Evolutionary conservation across 2,888 invertebrate species (phyloP).

Genomic region (Agonopterix heracliana): DNA sequence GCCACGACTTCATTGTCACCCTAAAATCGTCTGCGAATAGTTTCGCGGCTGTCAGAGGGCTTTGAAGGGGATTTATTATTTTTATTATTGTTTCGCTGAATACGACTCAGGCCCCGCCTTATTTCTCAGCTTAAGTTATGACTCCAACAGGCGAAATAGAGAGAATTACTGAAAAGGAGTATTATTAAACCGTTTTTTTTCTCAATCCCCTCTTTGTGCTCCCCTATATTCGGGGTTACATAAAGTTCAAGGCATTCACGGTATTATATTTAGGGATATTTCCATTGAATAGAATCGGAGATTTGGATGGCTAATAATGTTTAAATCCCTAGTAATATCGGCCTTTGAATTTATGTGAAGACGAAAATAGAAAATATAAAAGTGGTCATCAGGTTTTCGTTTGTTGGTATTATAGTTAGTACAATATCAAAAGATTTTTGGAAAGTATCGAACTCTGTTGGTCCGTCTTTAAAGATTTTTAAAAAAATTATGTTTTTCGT

Average conservation of each 20-base stretch:
- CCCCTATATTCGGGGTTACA: not conserved
- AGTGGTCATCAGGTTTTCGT: no score
- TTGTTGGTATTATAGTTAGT: no score
- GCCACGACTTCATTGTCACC: conserved; percentile 20
- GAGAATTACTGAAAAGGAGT: conserved; percentile 25
- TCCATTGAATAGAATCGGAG: not conserved
- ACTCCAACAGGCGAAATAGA: conserved; percentile 34
- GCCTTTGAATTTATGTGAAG: no score
- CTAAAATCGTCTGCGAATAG: conserved; percentile 55
- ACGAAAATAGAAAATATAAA: no score
- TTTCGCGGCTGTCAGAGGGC: conserved; percentile 69
- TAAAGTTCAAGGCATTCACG: not conserved
- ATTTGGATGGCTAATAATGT: conserved; percentile 1
- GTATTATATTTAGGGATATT: not conserved
- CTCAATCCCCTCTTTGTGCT: conserved; percentile 29
- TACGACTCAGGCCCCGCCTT: conserved; percentile 44
- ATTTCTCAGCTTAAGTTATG: conserved; percentile 48
- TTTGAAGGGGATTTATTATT: conserved; percentile 74
- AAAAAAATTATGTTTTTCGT: no score
- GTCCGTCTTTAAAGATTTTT: no score
- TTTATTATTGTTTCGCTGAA: conserved; percentile 69
- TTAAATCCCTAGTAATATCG: not conserved
- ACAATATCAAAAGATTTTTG: no score
- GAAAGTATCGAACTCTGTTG: no score
- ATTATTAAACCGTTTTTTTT: conserved; percentile 41